Evolutionary conservation across 2,113 vertebrate genomes (phyloP).

Genomic region (Euleptes europaea): DNA sequence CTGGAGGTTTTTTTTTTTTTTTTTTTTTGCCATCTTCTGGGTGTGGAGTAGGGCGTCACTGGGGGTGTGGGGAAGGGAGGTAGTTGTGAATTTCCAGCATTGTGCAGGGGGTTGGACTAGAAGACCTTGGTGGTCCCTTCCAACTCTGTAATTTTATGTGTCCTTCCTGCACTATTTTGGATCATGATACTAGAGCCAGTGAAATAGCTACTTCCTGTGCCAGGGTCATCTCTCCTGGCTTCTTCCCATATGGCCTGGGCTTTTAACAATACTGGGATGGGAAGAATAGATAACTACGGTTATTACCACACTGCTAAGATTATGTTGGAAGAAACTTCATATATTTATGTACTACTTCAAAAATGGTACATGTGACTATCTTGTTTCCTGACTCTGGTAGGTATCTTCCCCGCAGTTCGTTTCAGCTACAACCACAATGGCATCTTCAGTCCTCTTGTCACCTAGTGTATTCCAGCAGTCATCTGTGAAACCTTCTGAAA

Average conservation of each 20-base stretch:
- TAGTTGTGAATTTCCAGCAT: no score
- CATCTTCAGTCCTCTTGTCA: constrained; percentile 86
- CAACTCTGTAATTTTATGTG: no score
- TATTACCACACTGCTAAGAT: background rate
- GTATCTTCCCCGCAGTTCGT: constrained; percentile 75
- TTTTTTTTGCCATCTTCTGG: no score
- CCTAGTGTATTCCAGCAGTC: constrained; percentile 94
- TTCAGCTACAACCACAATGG: constrained; percentile 72
- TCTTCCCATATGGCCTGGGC: background rate
- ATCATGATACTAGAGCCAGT: background rate
- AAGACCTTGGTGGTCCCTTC: no score
- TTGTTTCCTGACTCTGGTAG: constrained; percentile 61
- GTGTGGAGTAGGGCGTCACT: no score
- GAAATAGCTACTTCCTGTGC: background rate
- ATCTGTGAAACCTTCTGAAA: constrained; percentile 73
- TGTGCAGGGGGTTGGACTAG: no score
- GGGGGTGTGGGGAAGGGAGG: no score
- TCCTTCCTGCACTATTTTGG: no score
- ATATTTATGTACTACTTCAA: no score
- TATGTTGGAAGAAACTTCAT: background rate
- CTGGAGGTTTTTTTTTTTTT: no score
- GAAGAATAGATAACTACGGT: background rate
- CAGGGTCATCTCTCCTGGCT: background rate
- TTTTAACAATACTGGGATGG: background rate
- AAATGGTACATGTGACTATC: background rate